Base-by-base conservation (phyloP, 2,797 vertebrate species). In the Falco novaeseelandiae region DNA sequence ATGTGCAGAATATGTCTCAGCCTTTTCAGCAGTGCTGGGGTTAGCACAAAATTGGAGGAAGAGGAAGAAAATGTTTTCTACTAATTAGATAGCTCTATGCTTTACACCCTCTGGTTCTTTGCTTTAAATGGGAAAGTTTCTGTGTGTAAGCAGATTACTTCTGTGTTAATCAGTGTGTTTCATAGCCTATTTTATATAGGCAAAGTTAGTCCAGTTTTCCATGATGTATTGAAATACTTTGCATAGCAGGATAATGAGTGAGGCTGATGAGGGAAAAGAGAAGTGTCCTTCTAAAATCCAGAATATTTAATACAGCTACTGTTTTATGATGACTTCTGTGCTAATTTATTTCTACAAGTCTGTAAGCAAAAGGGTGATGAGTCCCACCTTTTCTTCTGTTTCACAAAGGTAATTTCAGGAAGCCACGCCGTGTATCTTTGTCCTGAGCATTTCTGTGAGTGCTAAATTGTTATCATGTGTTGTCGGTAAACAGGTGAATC, bases 301-400 rank as follows among this genome's bases (percentile, higher is more conserved):
- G 98, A 98, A 97, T 98, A 98, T 98, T 98, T 98, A 99, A 98
- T 98, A 98, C 98, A 98, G 26, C 97, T 95, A 96, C 94, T 97
- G 97, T 97, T 98, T 98, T 98, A 98, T 98, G 98, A 97, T 98
- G 97, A 98, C 98, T 99, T 98, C 98, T 98, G 98, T 98, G 98
- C 98, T 99, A 98, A 98, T 99, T 99, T 98, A 98, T 97, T 98
- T 98, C 98, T 98, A 98, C 98, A 98, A 98, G 98, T 98, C 98
- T 97, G 89, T 93, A 98, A 98, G 97, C 55, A 80, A 96, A 96
- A 96, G 73, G 18, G 93, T 92, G 97, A 82, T 90, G 84, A 88
- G 74, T 83, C 54, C 30, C 79, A 49, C 76, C 25, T 93, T 36
- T 93, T 26, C 15, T 61, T 89, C 6, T 36, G 51, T 42, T 19